Conservation (phyloP, 2,113 vertebrate species). For the Taurulus bubalis region DNA sequence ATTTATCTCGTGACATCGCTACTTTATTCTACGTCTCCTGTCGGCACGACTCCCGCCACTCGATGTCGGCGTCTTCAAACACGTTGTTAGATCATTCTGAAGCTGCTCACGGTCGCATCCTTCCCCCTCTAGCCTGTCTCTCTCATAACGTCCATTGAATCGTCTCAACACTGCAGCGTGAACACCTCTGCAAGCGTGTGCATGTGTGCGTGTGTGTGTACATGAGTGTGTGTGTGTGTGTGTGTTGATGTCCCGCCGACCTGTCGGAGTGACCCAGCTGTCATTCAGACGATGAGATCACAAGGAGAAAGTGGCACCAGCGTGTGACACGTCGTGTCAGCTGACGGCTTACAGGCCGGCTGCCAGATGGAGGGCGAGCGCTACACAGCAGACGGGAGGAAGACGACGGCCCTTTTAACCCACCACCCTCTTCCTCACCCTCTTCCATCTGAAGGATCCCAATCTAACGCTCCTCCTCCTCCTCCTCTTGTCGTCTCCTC, state of each 20-base stretch:
- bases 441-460: background rate
- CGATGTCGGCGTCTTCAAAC: no score
- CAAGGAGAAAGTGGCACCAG: slow-evolving; percentile 59
- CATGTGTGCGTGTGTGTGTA: slow-evolving; percentile 21
- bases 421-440: background rate
- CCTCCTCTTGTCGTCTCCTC: background rate
- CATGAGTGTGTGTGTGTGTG: slow-evolving; percentile 8
- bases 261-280: slow-evolving; percentile 54
- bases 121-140: no score
- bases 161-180: no score
- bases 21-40: no score
- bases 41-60: no score
- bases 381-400: slow-evolving; percentile 16
- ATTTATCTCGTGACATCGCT: no score
- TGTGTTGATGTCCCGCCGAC: slow-evolving; percentile 12
- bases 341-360: slow-evolving; percentile 60
- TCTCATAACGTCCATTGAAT: no score
- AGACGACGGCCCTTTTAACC: slow-evolving; percentile 19
- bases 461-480: slow-evolving; percentile 10
- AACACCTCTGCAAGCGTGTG: background rate
- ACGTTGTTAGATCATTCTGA: no score
- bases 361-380: slow-evolving; percentile 28
- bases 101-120: no score
- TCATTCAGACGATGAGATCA: slow-evolving; percentile 70
- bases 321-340: slow-evolving; percentile 69